Percentiles rank a stretch among this genome's conserved stretches.
Conservation (phyloP, 2,888 invertebrate genomes). For the Urechis unicinctus region DNA sequence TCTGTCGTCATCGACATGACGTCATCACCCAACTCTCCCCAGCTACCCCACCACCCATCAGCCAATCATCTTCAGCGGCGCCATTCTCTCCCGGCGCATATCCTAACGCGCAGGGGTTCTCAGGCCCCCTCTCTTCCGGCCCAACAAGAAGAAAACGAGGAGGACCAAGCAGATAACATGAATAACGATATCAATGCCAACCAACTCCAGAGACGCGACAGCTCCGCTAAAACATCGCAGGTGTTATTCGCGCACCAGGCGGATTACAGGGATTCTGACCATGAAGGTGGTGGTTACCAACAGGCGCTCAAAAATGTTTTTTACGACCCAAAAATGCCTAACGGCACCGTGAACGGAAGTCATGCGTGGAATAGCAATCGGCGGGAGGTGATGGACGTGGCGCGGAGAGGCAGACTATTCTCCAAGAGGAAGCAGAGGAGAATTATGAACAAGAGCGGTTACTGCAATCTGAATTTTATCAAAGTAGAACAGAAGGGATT, state of each 20-base stretch:
- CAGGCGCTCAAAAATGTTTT: neutral
- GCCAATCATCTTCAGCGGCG: too few species aligned
- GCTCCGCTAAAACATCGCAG: too few species aligned
- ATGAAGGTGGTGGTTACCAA: neutral
- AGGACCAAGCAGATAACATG: neutral
- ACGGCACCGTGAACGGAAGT: neutral
- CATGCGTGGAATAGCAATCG: neutral
- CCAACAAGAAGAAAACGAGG: neutral
- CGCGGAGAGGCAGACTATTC: conserved; percentile 12
- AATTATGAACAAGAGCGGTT: conserved; percentile 5
- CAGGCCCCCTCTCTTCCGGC: too few species aligned
- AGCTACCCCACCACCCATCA: too few species aligned
- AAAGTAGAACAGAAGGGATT: conserved; percentile 1
- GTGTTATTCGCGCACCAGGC: neutral
- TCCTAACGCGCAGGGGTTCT: too few species aligned
- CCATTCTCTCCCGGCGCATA: too few species aligned
- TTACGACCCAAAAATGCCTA: neutral
- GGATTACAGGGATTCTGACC: neutral
- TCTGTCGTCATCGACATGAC: too few species aligned
- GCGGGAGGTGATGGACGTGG: conserved; percentile 2
- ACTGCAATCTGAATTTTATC: conserved; percentile 6
- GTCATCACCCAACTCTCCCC: too few species aligned
- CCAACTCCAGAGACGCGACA: neutral
- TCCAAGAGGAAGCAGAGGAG: conserved; percentile 9
- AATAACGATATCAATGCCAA: neutral